Percentiles rank a stretch among this genome's conserved stretches.
phyloP scores from a whole-genome alignment of 2,113 vertebrate species.

The Barbus barbus region DNA sequence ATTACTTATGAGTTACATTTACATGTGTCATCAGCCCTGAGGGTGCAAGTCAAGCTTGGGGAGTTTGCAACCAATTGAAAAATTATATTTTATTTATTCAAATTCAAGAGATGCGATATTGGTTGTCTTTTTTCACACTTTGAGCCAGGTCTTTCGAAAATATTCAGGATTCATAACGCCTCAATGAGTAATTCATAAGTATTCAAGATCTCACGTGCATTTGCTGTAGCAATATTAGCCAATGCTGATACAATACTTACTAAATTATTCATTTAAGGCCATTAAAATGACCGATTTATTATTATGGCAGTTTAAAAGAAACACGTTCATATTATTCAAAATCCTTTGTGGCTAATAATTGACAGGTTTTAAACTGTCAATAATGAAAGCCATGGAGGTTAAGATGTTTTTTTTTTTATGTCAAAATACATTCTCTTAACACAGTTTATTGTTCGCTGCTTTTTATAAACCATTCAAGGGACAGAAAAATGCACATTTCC shows the following conservation, averaged over 20 bases:
- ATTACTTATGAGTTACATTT: conserved; percentile 48
- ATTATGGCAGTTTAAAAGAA: not conserved
- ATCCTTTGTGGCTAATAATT: not conserved
- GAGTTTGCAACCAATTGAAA: not conserved
- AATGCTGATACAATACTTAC: not conserved
- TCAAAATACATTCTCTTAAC: not conserved
- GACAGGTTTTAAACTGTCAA: not conserved
- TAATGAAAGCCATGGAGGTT: not conserved
- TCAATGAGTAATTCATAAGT: not conserved
- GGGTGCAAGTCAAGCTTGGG: not conserved
- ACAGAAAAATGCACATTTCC: too few species aligned
- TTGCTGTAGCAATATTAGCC: not conserved
- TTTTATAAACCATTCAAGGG: too few species aligned
- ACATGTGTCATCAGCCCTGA: conserved; percentile 39
- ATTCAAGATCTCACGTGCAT: not conserved
- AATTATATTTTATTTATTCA: not conserved
- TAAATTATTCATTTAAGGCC: not conserved
- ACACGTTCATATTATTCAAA: not conserved
- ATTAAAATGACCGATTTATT: not conserved
- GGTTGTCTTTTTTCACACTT: not conserved
- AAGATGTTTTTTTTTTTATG: too few species aligned
- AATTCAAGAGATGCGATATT: not conserved
- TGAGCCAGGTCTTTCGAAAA: not conserved
- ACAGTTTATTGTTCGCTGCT: too few species aligned
- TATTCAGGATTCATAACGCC: not conserved